Percentiles rank a stretch among this genome's conserved stretches.
phyloP scores from a whole-genome alignment of 2,113 vertebrate species.

The Phrynosoma platyrhinos region DNA sequence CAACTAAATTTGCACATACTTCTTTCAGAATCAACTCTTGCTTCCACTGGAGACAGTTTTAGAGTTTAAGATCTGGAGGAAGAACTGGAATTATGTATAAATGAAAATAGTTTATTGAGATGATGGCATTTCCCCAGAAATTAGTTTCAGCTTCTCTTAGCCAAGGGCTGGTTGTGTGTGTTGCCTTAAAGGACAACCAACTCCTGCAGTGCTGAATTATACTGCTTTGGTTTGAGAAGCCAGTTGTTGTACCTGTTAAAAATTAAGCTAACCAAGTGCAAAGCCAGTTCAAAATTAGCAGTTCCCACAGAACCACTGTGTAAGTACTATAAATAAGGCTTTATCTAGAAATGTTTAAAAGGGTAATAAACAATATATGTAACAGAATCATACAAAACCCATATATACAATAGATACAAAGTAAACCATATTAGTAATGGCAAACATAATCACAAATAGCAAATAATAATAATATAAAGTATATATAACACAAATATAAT shows the following conservation, averaged over 20 bases:
- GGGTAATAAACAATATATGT: no score
- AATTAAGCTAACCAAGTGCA: neutral
- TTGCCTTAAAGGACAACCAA: neutral
- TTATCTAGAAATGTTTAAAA: no score
- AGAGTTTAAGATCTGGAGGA: slow-evolving; percentile 4
- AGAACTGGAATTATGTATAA: slow-evolving; percentile 44
- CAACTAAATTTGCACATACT: no score
- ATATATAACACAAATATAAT: no score
- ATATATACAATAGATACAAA: no score
- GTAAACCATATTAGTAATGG: no score
- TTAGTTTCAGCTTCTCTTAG: slow-evolving; percentile 26
- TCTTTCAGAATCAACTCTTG: neutral
- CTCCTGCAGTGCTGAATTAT: neutral
- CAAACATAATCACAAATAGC: no score
- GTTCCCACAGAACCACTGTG: neutral
- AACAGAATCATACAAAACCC: no score
- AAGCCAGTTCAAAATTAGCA: neutral
- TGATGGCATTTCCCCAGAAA: slow-evolving; percentile 24
- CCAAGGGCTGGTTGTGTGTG: neutral
- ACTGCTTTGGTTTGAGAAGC: neutral
- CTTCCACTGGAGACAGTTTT: slow-evolving; percentile 53
- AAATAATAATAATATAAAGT: no score
- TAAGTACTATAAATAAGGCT: neutral
- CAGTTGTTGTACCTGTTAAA: neutral
- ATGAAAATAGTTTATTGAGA: slow-evolving; percentile 36